Evolutionary conservation across 2,797 vertebrate genomes (phyloP).

Genomic region (Rhinella marina): DNA sequence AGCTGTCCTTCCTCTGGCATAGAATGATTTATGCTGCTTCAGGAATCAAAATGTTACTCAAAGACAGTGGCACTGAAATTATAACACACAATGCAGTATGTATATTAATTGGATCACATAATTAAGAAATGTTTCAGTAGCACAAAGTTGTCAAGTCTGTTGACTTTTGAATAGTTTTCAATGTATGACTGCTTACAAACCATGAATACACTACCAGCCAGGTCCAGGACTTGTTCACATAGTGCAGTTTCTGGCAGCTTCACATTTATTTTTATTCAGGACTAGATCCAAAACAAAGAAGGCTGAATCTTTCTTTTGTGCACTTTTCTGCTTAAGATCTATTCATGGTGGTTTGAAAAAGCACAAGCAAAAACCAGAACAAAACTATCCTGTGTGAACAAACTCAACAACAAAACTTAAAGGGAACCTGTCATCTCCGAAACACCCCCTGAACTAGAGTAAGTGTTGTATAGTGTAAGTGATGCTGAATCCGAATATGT

Average conservation of each 20-base stretch:
- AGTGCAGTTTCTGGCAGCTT: too few relatives aligned
- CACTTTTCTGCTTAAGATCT: too few relatives aligned
- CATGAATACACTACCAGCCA: neutral
- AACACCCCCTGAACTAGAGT: too few relatives aligned
- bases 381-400: too few relatives aligned
- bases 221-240: too few relatives aligned
- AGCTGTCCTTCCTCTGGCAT: slow-evolving; percentile 35
- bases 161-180: neutral
- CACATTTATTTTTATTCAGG: neutral
- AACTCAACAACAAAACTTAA: too few relatives aligned
- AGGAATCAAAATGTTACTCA: slow-evolving; percentile 26
- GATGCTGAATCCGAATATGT: too few relatives aligned
- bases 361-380: too few relatives aligned
- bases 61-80: neutral
- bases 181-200: neutral
- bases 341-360: too few relatives aligned
- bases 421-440: too few relatives aligned
- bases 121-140: neutral
- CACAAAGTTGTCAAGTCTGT: neutral
- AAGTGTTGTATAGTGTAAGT: too few relatives aligned
- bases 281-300: neutral
- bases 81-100: neutral
- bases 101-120: neutral
- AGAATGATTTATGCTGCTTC: slow-evolving; percentile 37
- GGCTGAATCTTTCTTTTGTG: too few relatives aligned